Evolutionary conservation across 2,888 invertebrate genomes (phyloP).

Genomic region (Amphipyra tragopoginis): DNA sequence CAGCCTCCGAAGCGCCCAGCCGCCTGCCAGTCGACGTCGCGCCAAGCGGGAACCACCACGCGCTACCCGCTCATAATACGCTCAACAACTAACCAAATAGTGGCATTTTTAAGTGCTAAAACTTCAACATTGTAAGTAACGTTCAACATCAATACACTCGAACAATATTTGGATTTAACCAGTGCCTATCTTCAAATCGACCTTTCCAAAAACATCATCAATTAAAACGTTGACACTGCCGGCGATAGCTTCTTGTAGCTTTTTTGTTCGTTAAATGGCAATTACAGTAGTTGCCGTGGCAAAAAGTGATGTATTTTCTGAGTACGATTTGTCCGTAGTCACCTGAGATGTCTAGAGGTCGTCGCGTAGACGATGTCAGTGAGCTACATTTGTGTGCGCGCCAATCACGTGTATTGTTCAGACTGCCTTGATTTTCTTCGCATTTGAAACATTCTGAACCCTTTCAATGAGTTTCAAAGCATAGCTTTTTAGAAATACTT

Average conservation of each 20-base stretch:
- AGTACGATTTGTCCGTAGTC: slow-evolving; percentile 67
- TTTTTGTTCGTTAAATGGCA: slow-evolving; percentile 72
- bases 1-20: slow-evolving; percentile 84
- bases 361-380: slow-evolving; percentile 67
- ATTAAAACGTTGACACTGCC: slow-evolving; percentile 51
- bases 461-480: slow-evolving; percentile 3
- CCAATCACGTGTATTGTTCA: slow-evolving; percentile 74
- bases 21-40: slow-evolving; percentile 83
- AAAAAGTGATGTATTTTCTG: slow-evolving; percentile 65
- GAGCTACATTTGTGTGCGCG: slow-evolving; percentile 70
- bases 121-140: slow-evolving; percentile 80
- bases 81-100: slow-evolving; percentile 75
- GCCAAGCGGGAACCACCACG: slow-evolving; percentile 80
- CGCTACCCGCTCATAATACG: slow-evolving; percentile 67
- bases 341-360: slow-evolving; percentile 86
- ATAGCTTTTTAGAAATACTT: slow-evolving; percentile 11
- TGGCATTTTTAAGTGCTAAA: slow-evolving; percentile 74
- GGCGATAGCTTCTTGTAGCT: slow-evolving; percentile 61
- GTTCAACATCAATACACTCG: slow-evolving; percentile 28
- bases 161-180: slow-evolving; percentile 40
- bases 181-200: slow-evolving; percentile 57
- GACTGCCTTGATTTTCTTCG: slow-evolving; percentile 49
- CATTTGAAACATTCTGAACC: slow-evolving; percentile 25
- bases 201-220: slow-evolving; percentile 72
- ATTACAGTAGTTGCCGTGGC: slow-evolving; percentile 64